These are phyloP conservation scores for Apotomis turbidana DNA, from an alignment of 2,888 invertebrate species.

Conservation along the genomic window DNA sequence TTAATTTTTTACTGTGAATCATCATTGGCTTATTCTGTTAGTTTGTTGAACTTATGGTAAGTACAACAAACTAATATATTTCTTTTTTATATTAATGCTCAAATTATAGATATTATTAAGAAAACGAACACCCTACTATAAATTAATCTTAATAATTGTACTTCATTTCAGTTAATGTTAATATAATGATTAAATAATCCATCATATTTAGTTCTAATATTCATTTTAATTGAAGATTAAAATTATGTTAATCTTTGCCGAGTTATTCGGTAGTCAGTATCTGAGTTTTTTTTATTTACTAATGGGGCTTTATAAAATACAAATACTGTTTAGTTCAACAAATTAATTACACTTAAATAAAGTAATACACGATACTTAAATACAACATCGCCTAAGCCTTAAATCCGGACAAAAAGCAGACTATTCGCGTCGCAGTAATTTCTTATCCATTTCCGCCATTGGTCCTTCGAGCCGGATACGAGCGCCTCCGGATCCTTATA, in stretches of 20 bases:
- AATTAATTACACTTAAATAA: neutral
- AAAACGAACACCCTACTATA: neutral
- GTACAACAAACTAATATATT: too few species aligned
- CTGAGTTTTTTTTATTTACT: too few species aligned
- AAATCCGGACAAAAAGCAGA: slow-evolving; percentile 28
- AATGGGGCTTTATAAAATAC: too few species aligned
- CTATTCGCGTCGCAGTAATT: slow-evolving; percentile 50
- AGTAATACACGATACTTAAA: neutral
- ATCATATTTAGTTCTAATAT: too few species aligned
- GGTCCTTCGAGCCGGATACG: slow-evolving; percentile 71
- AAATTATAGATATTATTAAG: neutral
- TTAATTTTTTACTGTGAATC: neutral
- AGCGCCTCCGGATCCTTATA: slow-evolving; percentile 66
- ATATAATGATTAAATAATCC: too few species aligned
- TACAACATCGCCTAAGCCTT: slow-evolving; percentile 5
- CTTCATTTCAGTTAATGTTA: too few species aligned
- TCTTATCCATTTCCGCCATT: slow-evolving; percentile 69
- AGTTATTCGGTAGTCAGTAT: too few species aligned
- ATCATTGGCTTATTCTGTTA: neutral
- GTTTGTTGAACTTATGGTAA: neutral
- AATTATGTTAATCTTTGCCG: too few species aligned
- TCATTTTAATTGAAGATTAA: too few species aligned
- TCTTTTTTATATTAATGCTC: neutral
- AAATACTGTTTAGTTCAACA: too few species aligned
- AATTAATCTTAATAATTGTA: neutral